phyloP scores from a whole-genome alignment of 2,888 invertebrate genomes.

The Acronicta aceris region DNA sequence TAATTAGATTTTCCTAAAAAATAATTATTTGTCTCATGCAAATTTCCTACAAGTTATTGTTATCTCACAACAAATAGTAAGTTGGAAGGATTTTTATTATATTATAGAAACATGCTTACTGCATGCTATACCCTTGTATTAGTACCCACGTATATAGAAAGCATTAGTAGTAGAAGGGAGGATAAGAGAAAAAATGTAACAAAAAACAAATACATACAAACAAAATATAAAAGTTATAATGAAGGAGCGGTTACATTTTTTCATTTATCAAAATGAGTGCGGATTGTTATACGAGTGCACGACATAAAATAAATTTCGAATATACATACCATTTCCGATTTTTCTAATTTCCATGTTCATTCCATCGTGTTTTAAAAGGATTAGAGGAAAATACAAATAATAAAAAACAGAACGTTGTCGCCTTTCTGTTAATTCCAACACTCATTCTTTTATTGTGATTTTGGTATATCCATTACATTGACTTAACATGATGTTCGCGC shows the following conservation, averaged over 20 bases:
- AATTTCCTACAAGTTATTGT: slow-evolving; percentile 65
- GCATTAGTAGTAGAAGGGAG: slow-evolving; percentile 71
- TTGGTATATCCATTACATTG: slow-evolving; percentile 83
- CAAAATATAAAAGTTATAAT: neutral
- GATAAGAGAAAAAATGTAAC: slow-evolving; percentile 62
- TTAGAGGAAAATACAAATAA: slow-evolving; percentile 72
- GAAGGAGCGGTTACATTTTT: slow-evolving; percentile 61
- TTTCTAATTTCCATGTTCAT: slow-evolving; percentile 69
- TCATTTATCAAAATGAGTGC: slow-evolving; percentile 80
- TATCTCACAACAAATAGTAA: slow-evolving; percentile 90
- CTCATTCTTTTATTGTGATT: slow-evolving; percentile 89
- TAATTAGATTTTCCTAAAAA: slow-evolving; percentile 8
- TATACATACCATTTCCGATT: slow-evolving; percentile 83
- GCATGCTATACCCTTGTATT: slow-evolving; percentile 71
- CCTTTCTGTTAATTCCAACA: slow-evolving; percentile 89
- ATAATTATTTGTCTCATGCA: slow-evolving; percentile 37
- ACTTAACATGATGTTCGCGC: slow-evolving; percentile 72
- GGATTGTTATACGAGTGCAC: slow-evolving; percentile 80
- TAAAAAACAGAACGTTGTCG: slow-evolving; percentile 77
- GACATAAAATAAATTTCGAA: slow-evolving; percentile 79
- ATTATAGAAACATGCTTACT: slow-evolving; percentile 66
- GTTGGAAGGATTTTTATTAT: slow-evolving; percentile 58
- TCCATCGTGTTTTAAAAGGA: slow-evolving; percentile 67
- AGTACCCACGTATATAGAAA: slow-evolving; percentile 68
- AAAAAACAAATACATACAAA: slow-evolving; percentile 6